phyloP scores from a whole-genome alignment of 2,113 vertebrate species.

The Amphilophus citrinellus region DNA sequence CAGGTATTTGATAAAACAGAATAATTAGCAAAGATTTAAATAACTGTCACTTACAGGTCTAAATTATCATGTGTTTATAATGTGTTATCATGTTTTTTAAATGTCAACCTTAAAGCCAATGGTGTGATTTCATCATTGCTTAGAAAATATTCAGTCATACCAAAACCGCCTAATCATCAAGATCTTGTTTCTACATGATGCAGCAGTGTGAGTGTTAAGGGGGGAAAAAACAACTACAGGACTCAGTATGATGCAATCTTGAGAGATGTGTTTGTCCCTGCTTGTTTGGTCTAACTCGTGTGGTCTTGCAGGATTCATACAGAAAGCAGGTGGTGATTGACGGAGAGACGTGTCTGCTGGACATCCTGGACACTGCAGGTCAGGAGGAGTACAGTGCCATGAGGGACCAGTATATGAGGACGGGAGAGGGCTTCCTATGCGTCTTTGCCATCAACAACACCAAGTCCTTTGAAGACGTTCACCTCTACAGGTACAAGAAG shows the following conservation, averaged over 20 bases:
- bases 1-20: background rate
- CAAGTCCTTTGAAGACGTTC: constrained; percentile 88
- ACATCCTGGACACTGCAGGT: constrained; percentile 85
- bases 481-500: constrained; percentile 83
- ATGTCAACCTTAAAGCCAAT: background rate
- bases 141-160: constrained; percentile 14
- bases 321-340: constrained; percentile 86
- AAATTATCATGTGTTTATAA: background rate
- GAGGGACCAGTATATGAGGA: constrained; percentile 90
- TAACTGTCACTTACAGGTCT: background rate
- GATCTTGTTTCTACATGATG: constrained; percentile 27
- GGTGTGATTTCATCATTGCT: background rate
- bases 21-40: background rate
- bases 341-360: constrained; percentile 83
- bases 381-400: constrained; percentile 88
- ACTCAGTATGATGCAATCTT: background rate
- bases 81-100: too few relatives aligned
- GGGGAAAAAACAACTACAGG: background rate
- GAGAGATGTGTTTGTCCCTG: too few relatives aligned
- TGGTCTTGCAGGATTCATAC: constrained; percentile 78
- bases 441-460: constrained; percentile 90
- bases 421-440: constrained; percentile 89
- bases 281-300: background rate
- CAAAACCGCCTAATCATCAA: background rate
- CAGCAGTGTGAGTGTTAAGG: background rate